Evolutionary conservation across 2,888 invertebrate species (phyloP).

Genomic region (Elysia crispata): DNA sequence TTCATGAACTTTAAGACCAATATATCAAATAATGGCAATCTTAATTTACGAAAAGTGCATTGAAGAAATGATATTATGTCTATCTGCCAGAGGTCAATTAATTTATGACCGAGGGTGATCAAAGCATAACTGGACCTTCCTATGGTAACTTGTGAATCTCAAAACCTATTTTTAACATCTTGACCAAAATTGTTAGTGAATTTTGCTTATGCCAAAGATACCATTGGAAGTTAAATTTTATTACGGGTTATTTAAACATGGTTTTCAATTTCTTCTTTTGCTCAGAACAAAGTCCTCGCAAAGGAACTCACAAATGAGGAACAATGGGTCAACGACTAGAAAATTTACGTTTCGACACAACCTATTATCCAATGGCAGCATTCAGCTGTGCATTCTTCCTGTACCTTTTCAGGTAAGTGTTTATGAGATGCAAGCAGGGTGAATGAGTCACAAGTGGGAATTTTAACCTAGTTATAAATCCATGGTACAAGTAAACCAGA

Average conservation of each 20-base stretch:
- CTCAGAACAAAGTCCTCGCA: not conserved
- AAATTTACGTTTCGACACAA: conserved; percentile 57
- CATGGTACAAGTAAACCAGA: not conserved
- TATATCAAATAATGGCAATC: no score
- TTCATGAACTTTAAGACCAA: no score
- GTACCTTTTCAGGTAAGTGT: conserved; percentile 60
- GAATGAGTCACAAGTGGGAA: not conserved
- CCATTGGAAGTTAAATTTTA: not conserved
- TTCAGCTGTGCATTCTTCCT: conserved; percentile 67
- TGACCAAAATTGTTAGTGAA: no score
- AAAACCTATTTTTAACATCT: not conserved
- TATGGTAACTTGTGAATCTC: no score
- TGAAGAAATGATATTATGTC: no score
- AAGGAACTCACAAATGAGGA: not conserved
- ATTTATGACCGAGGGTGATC: no score
- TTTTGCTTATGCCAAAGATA: not conserved
- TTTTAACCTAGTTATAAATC: not conserved
- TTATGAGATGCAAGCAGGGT: not conserved
- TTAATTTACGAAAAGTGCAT: no score
- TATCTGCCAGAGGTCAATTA: no score
- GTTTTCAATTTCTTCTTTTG: not conserved
- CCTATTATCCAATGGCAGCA: conserved; percentile 66
- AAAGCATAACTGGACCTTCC: no score
- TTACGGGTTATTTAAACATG: not conserved
- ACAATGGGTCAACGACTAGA: conserved; percentile 54